These are phyloP conservation scores for Drymodes brunneopygia DNA, from an alignment of 2,113 vertebrate species.

Conservation along the genomic window DNA sequence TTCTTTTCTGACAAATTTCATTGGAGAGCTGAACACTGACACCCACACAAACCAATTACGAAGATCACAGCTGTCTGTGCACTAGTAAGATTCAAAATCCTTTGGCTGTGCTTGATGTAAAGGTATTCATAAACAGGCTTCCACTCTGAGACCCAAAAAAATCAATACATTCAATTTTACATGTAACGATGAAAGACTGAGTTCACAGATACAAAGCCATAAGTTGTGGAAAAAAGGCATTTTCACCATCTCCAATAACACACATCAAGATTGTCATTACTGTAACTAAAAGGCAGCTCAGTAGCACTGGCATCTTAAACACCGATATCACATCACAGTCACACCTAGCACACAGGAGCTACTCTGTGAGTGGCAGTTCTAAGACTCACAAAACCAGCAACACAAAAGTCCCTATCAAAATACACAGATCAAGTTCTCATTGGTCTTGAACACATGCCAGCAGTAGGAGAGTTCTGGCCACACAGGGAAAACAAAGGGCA, in stretches of 20 bases:
- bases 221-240: neutral
- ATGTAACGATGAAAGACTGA: neutral
- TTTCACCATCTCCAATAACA: neutral
- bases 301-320: neutral
- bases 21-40: neutral
- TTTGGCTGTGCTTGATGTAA: neutral
- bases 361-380: neutral
- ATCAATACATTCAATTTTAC: neutral
- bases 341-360: neutral
- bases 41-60: neutral
- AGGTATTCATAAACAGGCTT: neutral
- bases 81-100: neutral
- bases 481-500: neutral
- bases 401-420: neutral
- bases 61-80: neutral
- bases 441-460: neutral
- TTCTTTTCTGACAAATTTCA: conserved; percentile 19
- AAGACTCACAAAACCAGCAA: neutral
- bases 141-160: neutral
- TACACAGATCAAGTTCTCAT: neutral
- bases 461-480: neutral
- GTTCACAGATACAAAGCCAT: neutral
- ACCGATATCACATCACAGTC: neutral
- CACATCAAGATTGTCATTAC: neutral
- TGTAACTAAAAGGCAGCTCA: neutral